Conservation (phyloP, 2,113 vertebrate genomes). For the Brachypteracias leptosomus region DNA sequence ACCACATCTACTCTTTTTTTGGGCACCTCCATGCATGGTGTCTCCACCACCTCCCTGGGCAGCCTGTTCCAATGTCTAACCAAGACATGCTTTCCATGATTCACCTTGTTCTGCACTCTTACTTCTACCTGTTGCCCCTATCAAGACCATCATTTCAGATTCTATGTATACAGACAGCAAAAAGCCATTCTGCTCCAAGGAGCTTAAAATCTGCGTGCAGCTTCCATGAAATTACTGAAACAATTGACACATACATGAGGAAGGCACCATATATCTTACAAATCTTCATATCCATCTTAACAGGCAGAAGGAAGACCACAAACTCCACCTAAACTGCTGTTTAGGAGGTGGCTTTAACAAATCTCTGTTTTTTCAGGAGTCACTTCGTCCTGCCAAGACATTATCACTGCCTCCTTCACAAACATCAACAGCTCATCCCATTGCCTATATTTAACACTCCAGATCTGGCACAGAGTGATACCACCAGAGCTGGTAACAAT, state of each 20-base stretch:
- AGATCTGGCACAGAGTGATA: conserved; percentile 10
- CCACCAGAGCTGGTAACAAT: conserved; percentile 42
- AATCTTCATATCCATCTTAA: not conserved
- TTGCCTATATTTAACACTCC: conserved; percentile 15
- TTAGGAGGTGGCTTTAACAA: not conserved
- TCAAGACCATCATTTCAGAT: not conserved
- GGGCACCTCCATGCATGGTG: too few relatives aligned
- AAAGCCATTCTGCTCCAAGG: not conserved
- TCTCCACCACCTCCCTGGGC: too few relatives aligned
- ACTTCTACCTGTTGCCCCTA: not conserved
- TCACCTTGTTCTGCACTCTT: not conserved
- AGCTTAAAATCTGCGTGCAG: not conserved
- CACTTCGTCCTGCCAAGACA: not conserved
- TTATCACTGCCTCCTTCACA: not conserved
- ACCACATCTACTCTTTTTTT: too few relatives aligned
- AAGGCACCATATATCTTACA: not conserved
- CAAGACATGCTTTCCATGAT: not conserved
- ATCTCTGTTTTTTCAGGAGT: not conserved
- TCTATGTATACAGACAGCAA: not conserved
- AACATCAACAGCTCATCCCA: not conserved
- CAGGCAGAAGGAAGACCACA: not conserved
- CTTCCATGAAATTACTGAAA: not conserved
- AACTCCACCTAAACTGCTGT: not conserved
- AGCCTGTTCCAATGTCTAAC: too few relatives aligned
- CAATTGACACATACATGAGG: not conserved